Percentiles rank a stretch among this genome's conserved stretches.
Conservation (phyloP, 2,113 vertebrate genomes). For the Lepus europaeus region DNA sequence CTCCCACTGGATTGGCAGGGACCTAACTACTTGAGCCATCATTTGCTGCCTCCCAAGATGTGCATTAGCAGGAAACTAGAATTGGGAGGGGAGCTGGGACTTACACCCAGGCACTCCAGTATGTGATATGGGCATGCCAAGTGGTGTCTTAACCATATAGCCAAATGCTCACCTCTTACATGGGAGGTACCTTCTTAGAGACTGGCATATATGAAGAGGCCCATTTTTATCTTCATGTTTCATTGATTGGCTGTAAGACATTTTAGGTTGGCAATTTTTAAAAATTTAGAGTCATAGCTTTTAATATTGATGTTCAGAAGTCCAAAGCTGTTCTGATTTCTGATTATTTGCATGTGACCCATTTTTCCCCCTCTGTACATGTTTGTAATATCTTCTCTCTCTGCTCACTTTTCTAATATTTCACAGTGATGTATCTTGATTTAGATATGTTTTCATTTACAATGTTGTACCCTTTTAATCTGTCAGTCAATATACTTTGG, state of each 20-base stretch:
- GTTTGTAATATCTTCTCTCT: slow-evolving; percentile 17
- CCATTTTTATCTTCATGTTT: background rate
- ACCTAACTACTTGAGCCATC: too few species aligned
- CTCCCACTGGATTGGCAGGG: too few species aligned
- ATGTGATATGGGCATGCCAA: too few species aligned
- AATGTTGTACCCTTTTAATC: background rate
- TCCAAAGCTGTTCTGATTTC: slow-evolving; percentile 20
- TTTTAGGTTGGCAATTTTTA: slow-evolving; percentile 2
- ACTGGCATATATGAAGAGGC: background rate
- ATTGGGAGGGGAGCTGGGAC: too few species aligned
- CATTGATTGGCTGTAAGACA: background rate
- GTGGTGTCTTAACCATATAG: too few species aligned
- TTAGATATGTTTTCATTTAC: slow-evolving; percentile 9
- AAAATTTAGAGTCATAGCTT: slow-evolving; percentile 4
- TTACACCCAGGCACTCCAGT: too few species aligned
- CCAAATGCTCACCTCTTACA: background rate
- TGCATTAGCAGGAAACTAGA: too few species aligned
- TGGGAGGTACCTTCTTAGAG: background rate
- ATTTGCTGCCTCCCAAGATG: too few species aligned
- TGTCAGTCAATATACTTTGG: background rate
- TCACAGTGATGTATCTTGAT: background rate
- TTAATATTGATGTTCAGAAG: slow-evolving; percentile 8
- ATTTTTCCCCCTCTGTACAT: slow-evolving; percentile 21
- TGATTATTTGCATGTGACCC: slow-evolving; percentile 10
- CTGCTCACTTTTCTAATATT: slow-evolving; percentile 50